Base-by-base conservation (phyloP, 2,797 vertebrate species). In the Anas bernieri region DNA sequence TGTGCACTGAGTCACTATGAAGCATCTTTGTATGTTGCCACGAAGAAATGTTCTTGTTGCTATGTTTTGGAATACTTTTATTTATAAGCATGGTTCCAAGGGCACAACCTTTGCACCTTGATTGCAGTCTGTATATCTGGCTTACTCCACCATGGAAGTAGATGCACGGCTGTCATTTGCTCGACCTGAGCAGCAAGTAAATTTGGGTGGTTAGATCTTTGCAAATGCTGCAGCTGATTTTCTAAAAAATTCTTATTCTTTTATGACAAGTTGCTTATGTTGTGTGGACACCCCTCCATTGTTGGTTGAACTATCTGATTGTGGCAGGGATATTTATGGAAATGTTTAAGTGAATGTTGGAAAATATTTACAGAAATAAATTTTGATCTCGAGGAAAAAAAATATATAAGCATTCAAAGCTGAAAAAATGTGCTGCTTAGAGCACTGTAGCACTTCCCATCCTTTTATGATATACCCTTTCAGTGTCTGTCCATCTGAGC, bases 21-120 rank as follows among this genome's bases (percentile, higher is more conserved):
- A 82, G 55, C 45, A 89, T 94, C 88, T 86, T 73, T 25, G 62
- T 85, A 45, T 67, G 37, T 95, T 96, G 86, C 62, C 67, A 77
- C 33, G 58, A 92, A 95, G 90, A 92, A 94, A 78, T 52, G 67
- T 33, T 92, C 95, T 94, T 22, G 12, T 72, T 88, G 70, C 43
- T 54, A 28, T 85, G 68, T 31, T 94, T 92, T 77, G 79, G 67
- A 81, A 78, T 91, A 76, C 11, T 92, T 88, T 64, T 91, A 41
- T 56, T 61, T 23, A 17, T 52, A 78, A 78, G 41, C 15, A 37
- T 16, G 25, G n/a, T 79, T 83, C 68, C n/a, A 75, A 93, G 90
- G 90, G 81, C 80, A 55, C 89, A 95, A 91, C 72, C 62, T 43
- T 85, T 54, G 64, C 72, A 83, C 70, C 26, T 41, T 12, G 83